phyloP scores from a whole-genome alignment of 2,888 invertebrate species.

The Tridacna gigas region DNA sequence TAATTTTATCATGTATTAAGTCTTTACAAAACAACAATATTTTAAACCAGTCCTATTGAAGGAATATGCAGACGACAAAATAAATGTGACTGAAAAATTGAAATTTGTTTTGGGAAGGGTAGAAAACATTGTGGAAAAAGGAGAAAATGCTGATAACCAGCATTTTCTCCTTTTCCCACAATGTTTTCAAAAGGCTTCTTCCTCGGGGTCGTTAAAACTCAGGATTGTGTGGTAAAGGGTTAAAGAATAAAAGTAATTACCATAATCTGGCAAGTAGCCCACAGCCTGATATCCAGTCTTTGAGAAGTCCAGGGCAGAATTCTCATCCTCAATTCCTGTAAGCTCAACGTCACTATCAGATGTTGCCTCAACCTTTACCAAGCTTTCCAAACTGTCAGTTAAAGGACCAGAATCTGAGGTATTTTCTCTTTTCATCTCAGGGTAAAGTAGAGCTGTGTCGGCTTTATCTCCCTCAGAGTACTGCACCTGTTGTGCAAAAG shows the following conservation, averaged over 20 bases:
- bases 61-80: too few species aligned
- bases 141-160: too few species aligned
- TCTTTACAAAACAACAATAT: too few species aligned
- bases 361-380: neutral
- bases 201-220: too few species aligned
- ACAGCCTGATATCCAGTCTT: neutral
- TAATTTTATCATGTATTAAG: too few species aligned
- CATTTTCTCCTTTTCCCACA: too few species aligned
- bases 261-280: neutral
- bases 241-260: neutral
- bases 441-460: neutral
- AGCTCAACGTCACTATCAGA: slow-evolving; percentile 17
- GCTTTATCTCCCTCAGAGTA: neutral
- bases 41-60: too few species aligned
- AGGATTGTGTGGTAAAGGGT: too few species aligned
- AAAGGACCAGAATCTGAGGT: neutral
- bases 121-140: too few species aligned
- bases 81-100: too few species aligned
- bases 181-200: too few species aligned
- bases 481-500: neutral
- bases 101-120: too few species aligned
- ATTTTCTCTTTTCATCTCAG: neutral
- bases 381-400: neutral
- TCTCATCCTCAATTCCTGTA: slow-evolving; percentile 2
- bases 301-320: neutral